Percentiles rank a stretch among this genome's conserved stretches.
Conservation (phyloP, 2,888 invertebrate genomes). For the Penaeus monodon region DNA sequence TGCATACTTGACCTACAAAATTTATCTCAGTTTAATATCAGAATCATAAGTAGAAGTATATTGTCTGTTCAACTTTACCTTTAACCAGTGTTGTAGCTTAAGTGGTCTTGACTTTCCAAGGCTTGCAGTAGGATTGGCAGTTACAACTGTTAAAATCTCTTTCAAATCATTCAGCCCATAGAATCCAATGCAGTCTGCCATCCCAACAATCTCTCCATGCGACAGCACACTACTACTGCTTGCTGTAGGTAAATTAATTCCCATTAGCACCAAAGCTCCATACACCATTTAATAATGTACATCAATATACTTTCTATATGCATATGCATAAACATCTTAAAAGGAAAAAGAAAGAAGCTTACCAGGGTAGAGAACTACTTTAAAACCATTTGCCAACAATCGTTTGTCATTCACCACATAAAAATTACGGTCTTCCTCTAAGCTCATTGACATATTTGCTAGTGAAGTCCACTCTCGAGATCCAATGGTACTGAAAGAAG, state of each 20-base stretch:
- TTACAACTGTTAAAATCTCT: conserved; percentile 41
- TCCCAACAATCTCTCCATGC: conserved; percentile 53
- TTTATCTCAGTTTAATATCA: neutral
- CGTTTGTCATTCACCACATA: conserved; percentile 44
- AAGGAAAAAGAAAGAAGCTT: conserved; percentile 1
- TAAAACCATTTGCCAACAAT: conserved; percentile 46
- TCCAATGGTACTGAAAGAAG: conserved; percentile 39
- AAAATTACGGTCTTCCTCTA: conserved; percentile 5
- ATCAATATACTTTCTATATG: neutral
- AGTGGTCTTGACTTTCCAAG: conserved; percentile 45
- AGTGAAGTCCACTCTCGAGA: conserved; percentile 37
- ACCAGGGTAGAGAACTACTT: conserved; percentile 46
- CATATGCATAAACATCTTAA: neutral
- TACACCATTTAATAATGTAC: neutral
- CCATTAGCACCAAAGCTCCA: neutral
- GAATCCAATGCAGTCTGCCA: conserved; percentile 39
- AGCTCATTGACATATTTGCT: conserved; percentile 23
- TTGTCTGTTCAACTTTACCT: conserved; percentile 24
- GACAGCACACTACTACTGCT: conserved; percentile 17
- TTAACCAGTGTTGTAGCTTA: conserved; percentile 57
- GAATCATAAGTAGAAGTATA: too few relatives aligned
- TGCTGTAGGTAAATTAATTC: neutral
- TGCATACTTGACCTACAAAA: neutral
- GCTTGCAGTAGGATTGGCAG: conserved; percentile 22
- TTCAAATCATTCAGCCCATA: conserved; percentile 54